phyloP scores from a whole-genome alignment of 2,888 invertebrate genomes.

The Pinctada fucata region DNA sequence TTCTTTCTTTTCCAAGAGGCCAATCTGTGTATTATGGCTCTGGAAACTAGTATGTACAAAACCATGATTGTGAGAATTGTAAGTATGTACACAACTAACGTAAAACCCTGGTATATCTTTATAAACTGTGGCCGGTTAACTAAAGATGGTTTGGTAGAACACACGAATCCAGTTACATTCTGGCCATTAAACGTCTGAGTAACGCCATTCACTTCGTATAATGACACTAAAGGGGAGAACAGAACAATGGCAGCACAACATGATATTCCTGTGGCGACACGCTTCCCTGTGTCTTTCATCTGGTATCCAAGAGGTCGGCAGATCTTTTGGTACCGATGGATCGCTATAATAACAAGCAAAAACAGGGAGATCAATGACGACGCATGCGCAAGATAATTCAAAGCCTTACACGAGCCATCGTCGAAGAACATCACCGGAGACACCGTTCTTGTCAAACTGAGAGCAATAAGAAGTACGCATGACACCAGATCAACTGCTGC shows the following conservation, averaged over 20 bases:
- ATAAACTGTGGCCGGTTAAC: neutral
- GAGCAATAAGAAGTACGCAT: conserved; percentile 13
- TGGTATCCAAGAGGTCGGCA: conserved; percentile 29
- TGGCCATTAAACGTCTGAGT: neutral
- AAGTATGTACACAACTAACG: neutral
- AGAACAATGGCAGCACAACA: neutral
- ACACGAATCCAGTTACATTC: neutral
- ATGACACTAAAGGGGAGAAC: conserved; percentile 13
- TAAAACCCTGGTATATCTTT: neutral
- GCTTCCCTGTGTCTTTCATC: conserved; percentile 14
- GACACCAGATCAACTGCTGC: conserved; percentile 33
- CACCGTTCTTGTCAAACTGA: conserved; percentile 21
- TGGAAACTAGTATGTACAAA: neutral
- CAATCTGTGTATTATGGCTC: neutral
- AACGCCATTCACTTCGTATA: conserved; percentile 1
- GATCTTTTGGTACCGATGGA: conserved; percentile 35
- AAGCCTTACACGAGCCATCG: conserved; percentile 15
- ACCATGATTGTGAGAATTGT: neutral
- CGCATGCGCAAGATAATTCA: conserved; percentile 19
- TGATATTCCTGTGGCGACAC: neutral
- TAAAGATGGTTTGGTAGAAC: neutral
- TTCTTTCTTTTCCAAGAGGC: neutral
- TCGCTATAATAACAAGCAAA: conserved; percentile 25
- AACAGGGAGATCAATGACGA: conserved; percentile 21
- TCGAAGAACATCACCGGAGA: conserved; percentile 23